Evolutionary conservation across 2,113 vertebrate species (phyloP).

Genomic region (Aramus guarauna): DNA sequence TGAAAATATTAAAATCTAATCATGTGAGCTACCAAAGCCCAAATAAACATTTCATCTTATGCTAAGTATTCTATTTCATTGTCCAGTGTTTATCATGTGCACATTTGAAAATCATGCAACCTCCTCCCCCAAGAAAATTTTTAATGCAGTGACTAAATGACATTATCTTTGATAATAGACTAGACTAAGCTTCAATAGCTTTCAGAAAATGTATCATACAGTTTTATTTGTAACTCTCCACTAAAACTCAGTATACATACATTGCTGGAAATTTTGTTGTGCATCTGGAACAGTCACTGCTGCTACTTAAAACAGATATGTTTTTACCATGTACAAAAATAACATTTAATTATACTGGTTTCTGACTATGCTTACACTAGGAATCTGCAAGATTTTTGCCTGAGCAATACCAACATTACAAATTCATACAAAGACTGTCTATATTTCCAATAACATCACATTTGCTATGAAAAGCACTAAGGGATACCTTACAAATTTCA

Average conservation of each 20-base stretch:
- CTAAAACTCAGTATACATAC: background rate
- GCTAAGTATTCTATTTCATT: background rate
- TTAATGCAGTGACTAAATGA: background rate
- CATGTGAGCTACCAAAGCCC: background rate
- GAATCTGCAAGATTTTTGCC: background rate
- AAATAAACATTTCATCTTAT: background rate
- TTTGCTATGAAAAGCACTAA: background rate
- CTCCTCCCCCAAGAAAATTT: background rate
- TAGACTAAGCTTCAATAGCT: background rate
- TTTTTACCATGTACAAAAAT: background rate
- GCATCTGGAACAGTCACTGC: background rate
- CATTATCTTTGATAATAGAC: background rate
- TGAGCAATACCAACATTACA: background rate
- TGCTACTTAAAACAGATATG: background rate
- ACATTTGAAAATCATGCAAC: background rate
- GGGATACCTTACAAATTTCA: background rate
- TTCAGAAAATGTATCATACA: background rate
- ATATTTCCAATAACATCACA: background rate
- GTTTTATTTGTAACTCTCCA: background rate
- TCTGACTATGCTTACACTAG: background rate
- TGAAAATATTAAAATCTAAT: background rate
- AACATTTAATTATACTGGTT: background rate
- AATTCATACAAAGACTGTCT: background rate
- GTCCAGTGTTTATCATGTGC: background rate
- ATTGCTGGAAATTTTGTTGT: background rate